Percentiles rank a stretch among this genome's conserved stretches.
These are phyloP conservation scores for Leucoma salicis DNA, from an alignment of 2,888 invertebrate genomes.

Conservation along the genomic window DNA sequence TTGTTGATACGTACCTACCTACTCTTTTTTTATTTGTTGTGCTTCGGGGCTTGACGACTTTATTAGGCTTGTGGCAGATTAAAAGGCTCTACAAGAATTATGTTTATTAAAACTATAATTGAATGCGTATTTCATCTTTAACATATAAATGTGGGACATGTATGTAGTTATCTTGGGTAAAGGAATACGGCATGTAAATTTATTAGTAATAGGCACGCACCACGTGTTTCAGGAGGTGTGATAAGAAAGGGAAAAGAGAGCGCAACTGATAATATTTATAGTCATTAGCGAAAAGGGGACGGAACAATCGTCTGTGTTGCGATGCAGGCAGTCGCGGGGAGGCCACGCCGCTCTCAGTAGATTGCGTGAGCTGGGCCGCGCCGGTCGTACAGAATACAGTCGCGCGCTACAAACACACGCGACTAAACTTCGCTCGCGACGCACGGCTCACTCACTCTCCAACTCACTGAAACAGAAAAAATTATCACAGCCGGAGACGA, in stretches of 20 bases:
- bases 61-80: slow-evolving; percentile 19
- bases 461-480: slow-evolving; percentile 40
- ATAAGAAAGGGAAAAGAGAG: slow-evolving; percentile 77
- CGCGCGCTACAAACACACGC: slow-evolving; percentile 66
- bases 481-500: slow-evolving; percentile 51
- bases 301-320: slow-evolving; percentile 72
- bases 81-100: slow-evolving; percentile 19
- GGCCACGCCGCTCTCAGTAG: slow-evolving; percentile 82
- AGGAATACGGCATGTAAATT: slow-evolving; percentile 6
- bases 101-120: slow-evolving; percentile 1
- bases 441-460: slow-evolving; percentile 51
- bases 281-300: slow-evolving; percentile 82
- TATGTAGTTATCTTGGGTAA: not conserved
- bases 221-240: slow-evolving; percentile 70
- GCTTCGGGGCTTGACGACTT: slow-evolving; percentile 28
- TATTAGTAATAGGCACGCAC: slow-evolving; percentile 26
- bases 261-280: slow-evolving; percentile 80
- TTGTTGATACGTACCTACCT: slow-evolving; percentile 58
- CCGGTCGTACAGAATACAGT: slow-evolving; percentile 70
- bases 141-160: no score
- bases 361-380: slow-evolving; percentile 86
- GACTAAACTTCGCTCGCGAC: slow-evolving; percentile 75
- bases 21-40: slow-evolving; percentile 45
- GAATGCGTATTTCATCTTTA: not conserved
- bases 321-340: slow-evolving; percentile 81